phyloP scores from a whole-genome alignment of 1,140 invertebrate genomes.

The Monomorium pharaonis region DNA sequence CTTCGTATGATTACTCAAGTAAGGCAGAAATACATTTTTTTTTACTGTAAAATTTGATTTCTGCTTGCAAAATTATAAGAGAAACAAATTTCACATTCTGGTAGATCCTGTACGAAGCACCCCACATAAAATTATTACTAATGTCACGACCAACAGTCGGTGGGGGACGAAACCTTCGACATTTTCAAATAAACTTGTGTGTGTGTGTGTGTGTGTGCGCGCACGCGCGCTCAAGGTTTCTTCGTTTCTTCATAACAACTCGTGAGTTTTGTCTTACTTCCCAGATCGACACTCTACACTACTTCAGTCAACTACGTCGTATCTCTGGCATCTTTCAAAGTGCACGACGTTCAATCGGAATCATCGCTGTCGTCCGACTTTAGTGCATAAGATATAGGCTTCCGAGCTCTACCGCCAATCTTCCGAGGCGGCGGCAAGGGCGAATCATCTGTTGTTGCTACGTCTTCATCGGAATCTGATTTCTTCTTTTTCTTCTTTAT shows the following conservation, averaged over 20 bases:
- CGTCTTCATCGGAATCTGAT: conserved; percentile 67
- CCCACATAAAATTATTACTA: conserved; percentile 36
- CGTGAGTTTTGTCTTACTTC: neutral
- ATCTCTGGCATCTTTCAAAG: neutral
- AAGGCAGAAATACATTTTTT: conserved; percentile 13
- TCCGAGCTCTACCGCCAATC: conserved; percentile 70
- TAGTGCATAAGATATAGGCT: conserved; percentile 77
- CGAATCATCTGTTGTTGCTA: conserved; percentile 54
- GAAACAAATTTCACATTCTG: neutral
- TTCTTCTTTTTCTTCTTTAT: conserved; percentile 76
- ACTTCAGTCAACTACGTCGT: neutral
- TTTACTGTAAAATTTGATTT: conserved; percentile 25
- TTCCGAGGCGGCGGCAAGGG: conserved; percentile 68
- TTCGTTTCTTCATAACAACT: neutral
- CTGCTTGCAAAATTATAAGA: conserved; percentile 14
- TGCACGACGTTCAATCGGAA: conserved; percentile 68
- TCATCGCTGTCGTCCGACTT: conserved; percentile 77
- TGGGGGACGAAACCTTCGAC: neutral
- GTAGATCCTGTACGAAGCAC: neutral
- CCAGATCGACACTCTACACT: neutral
- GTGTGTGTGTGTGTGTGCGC: too few species aligned
- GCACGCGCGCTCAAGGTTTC: too few species aligned
- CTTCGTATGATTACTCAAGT: neutral
- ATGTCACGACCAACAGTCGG: neutral
- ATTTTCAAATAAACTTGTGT: neutral